A percentile compares a stretch with the other conserved stretches of the same genome.
phyloP scores from a whole-genome alignment of 1,140 invertebrate genomes.

The Aporrectodea caliginosa region DNA sequence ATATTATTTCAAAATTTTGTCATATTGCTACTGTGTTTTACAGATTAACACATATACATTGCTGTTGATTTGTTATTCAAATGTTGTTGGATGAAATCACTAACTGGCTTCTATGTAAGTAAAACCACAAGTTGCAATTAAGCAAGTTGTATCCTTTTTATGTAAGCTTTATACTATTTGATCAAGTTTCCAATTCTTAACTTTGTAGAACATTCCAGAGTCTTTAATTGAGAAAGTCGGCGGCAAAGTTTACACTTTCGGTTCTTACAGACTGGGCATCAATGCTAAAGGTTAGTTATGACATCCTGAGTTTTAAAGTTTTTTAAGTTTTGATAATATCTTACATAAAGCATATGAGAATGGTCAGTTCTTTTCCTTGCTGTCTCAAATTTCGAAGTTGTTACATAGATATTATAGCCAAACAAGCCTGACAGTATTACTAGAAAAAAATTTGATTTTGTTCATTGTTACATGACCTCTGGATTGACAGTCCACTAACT shows the following conservation, averaged over 20 bases:
- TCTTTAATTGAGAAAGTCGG: conserved; percentile 64
- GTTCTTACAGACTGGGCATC: conserved; percentile 87
- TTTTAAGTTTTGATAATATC: conserved; percentile 42
- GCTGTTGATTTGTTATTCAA: not conserved
- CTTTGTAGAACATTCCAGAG: conserved; percentile 49
- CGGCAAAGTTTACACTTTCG: conserved; percentile 98
- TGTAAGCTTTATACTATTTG: not conserved
- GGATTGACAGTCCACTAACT: too few relatives aligned
- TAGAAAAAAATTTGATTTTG: too few relatives aligned
- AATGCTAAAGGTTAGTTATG: conserved; percentile 65
- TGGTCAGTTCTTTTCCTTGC: too few relatives aligned
- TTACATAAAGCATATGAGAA: too few relatives aligned
- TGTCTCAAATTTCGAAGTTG: too few relatives aligned
- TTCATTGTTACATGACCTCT: too few relatives aligned
- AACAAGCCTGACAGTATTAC: too few relatives aligned
- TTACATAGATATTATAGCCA: too few relatives aligned
- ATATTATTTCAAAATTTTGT: too few relatives aligned
- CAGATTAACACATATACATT: not conserved
- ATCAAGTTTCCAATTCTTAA: conserved; percentile 2
- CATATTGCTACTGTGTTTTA: not conserved
- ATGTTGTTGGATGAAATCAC: not conserved
- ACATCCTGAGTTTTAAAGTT: conserved; percentile 23
- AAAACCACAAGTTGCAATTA: not conserved
- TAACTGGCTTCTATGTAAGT: not conserved
- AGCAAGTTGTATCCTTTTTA: not conserved